phyloP scores from a whole-genome alignment of 1,140 invertebrate species.

The Drosophila willistoni region DNA sequence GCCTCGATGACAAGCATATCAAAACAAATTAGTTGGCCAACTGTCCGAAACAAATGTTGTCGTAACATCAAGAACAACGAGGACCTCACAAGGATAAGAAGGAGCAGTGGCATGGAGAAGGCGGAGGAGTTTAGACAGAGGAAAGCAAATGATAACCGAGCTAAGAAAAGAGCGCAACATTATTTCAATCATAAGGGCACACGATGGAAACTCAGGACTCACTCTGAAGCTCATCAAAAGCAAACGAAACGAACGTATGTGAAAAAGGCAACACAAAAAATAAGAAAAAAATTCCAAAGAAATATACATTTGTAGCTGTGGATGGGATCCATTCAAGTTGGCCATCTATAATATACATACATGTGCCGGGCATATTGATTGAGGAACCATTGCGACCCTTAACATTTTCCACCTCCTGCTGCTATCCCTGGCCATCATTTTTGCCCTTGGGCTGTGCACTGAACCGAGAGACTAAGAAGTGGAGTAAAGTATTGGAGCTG shows the following conservation, averaged over 20 bases:
- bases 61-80: constrained; percentile 50
- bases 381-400: constrained; percentile 15
- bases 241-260: constrained; percentile 14
- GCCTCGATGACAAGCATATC: constrained; percentile 41
- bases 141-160: constrained; percentile 36
- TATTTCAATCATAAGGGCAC: constrained; percentile 63
- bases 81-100: constrained; percentile 18
- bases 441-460: constrained; percentile 23
- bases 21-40: constrained; percentile 78
- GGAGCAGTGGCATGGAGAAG: constrained; percentile 16
- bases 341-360: neutral
- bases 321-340: neutral
- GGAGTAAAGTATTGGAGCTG: constrained; percentile 14
- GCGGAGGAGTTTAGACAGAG: constrained; percentile 4
- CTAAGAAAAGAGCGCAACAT: constrained; percentile 34
- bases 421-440: neutral
- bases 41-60: constrained; percentile 78
- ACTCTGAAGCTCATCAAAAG: constrained; percentile 17
- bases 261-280: neutral
- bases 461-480: constrained; percentile 15
- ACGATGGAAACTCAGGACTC: constrained; percentile 1
- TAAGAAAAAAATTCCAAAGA: neutral
- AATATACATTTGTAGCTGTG: neutral
- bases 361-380: constrained; percentile 54
- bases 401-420: neutral